phyloP scores from a whole-genome alignment of 2,888 invertebrate species.

The Erpobdella octoculata region DNA sequence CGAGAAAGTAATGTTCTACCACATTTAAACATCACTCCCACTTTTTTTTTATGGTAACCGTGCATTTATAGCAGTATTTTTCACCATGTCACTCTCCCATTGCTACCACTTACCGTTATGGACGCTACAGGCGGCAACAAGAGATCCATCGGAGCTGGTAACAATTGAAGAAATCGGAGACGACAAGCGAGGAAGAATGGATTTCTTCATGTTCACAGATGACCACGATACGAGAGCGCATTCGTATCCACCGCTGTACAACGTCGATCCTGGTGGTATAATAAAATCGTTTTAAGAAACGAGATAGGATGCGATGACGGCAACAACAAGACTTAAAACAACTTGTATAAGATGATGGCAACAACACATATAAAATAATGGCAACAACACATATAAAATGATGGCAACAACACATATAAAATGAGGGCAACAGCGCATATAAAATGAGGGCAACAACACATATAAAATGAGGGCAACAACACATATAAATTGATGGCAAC shows the following conservation, averaged over 20 bases:
- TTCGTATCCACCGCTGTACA: constrained; percentile 72
- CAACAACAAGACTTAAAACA: too few species aligned
- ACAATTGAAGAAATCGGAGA: constrained; percentile 62
- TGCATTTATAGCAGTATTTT: too few species aligned
- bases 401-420: too few species aligned
- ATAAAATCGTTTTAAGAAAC: too few species aligned
- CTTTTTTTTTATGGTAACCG: background rate
- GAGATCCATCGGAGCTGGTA: constrained; percentile 61
- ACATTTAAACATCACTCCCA: background rate
- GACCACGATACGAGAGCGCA: constrained; percentile 71
- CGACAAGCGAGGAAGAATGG: constrained; percentile 65
- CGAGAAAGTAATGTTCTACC: background rate
- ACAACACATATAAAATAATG: too few species aligned
- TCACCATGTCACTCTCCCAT: background rate
- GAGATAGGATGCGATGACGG: too few species aligned
- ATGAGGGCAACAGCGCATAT: too few species aligned
- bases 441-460: too few species aligned
- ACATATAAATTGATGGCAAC: background rate
- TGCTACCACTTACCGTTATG: constrained; percentile 59
- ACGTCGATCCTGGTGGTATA: constrained; percentile 57
- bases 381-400: too few species aligned
- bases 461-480: background rate
- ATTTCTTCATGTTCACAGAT: constrained; percentile 39
- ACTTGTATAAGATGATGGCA: too few species aligned
- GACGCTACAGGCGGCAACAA: constrained; percentile 61